Evolutionary conservation across 2,888 invertebrate genomes (phyloP).

Genomic region (Ennomos quercinarius): DNA sequence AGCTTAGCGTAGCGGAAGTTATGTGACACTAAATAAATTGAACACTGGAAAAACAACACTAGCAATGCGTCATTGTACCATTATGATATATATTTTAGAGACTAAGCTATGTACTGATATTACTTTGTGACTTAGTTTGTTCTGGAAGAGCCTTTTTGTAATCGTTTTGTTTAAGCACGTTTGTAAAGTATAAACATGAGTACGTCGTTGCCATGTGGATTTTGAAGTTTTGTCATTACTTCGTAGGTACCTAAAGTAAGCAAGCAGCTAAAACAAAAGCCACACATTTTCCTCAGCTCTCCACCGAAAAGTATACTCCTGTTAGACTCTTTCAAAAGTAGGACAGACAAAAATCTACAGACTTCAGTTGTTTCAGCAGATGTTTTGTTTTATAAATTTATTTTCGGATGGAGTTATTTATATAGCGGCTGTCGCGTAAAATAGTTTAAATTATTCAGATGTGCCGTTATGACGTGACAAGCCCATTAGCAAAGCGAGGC

Average conservation of each 20-base stretch:
- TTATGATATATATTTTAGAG: slow-evolving; percentile 2
- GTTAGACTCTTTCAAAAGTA: slow-evolving; percentile 45
- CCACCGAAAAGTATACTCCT: slow-evolving; percentile 32
- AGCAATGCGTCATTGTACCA: not conserved
- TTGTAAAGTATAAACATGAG: too few relatives aligned
- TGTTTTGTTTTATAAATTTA: slow-evolving; percentile 45
- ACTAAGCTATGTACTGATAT: slow-evolving; percentile 17
- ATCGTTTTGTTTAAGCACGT: too few relatives aligned
- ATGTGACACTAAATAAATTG: slow-evolving; percentile 4
- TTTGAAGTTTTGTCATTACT: too few relatives aligned
- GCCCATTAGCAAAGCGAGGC: slow-evolving; percentile 54
- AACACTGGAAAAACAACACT: not conserved
- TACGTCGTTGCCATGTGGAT: too few relatives aligned
- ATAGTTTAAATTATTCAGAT: slow-evolving; percentile 42
- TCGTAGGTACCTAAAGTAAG: too few relatives aligned
- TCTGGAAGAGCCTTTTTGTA: too few relatives aligned
- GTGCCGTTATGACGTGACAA: slow-evolving; percentile 49
- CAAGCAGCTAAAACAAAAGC: slow-evolving; percentile 29
- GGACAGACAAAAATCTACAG: slow-evolving; percentile 43
- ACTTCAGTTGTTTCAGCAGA: slow-evolving; percentile 41
- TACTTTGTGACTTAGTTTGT: too few relatives aligned
- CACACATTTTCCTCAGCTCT: slow-evolving; percentile 10
- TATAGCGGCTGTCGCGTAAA: slow-evolving; percentile 33
- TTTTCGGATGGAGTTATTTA: slow-evolving; percentile 43
- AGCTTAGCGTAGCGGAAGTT: slow-evolving; percentile 13